Conservation (phyloP, 2,888 invertebrate species). For the Phlogophora meticulosa region DNA sequence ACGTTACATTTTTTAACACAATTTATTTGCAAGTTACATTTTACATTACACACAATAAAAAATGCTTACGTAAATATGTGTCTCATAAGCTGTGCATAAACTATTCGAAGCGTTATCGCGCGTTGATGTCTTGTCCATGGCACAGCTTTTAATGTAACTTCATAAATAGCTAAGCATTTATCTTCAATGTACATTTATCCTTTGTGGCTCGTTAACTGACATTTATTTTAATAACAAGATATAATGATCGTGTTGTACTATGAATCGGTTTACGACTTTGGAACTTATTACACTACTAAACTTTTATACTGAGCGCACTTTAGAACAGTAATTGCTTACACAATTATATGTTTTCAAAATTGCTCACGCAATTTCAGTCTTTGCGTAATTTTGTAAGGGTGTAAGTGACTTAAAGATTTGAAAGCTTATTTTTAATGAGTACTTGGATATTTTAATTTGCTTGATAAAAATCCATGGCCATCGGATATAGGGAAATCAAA, state of each 20-base stretch:
- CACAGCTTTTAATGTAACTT: conserved; percentile 50
- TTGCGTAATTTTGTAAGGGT: conserved; percentile 52
- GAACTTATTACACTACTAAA: conserved; percentile 69
- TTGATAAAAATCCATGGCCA: conserved; percentile 56
- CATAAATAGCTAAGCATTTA: conserved; percentile 60
- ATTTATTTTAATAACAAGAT: conserved; percentile 74
- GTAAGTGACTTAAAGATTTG: conserved; percentile 54
- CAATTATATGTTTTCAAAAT: conserved; percentile 58
- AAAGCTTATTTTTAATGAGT: conserved; percentile 63
- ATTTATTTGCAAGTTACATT: conserved; percentile 8
- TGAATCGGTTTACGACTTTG: conserved; percentile 67
- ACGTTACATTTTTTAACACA: background rate
- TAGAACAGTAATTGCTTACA: conserved; percentile 56
- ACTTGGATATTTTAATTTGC: conserved; percentile 49
- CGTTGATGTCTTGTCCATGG: conserved; percentile 79
- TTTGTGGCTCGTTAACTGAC: conserved; percentile 71
- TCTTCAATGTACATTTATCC: conserved; percentile 62
- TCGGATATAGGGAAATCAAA: conserved; percentile 58
- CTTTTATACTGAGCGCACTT: conserved; percentile 60
- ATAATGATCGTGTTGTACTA: conserved; percentile 67
- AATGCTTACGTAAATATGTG: conserved; percentile 16
- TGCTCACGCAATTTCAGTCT: conserved; percentile 43
- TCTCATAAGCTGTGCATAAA: background rate
- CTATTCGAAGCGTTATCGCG: conserved; percentile 42
- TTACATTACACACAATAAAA: conserved; percentile 5